Percentiles rank a stretch among this genome's conserved stretches.
phyloP scores from a whole-genome alignment of 2,797 vertebrate genomes.

The Corythornis leucogaster region DNA sequence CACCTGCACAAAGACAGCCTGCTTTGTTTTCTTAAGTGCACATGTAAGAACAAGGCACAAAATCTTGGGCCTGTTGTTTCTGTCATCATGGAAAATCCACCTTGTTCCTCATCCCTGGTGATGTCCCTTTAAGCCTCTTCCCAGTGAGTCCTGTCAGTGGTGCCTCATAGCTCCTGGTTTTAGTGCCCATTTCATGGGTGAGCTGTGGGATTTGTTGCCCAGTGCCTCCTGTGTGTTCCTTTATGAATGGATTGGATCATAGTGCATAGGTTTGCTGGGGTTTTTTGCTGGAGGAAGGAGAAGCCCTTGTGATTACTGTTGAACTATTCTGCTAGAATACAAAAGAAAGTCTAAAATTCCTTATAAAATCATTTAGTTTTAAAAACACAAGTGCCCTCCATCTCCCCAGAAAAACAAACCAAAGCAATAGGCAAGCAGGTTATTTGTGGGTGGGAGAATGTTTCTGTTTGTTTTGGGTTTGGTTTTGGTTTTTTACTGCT shows the following conservation, averaged over 20 bases:
- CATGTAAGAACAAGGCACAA: rapidly evolving
- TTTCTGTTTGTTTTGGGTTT: too few relatives aligned
- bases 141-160: not conserved
- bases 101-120: not conserved
- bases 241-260: not conserved
- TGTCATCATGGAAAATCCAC: not conserved
- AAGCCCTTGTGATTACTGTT: not conserved
- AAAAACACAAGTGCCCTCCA: not conserved
- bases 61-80: not conserved
- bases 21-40: not conserved
- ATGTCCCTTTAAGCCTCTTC: not conserved
- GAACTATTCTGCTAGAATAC: not conserved
- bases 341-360: not conserved
- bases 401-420: too few relatives aligned
- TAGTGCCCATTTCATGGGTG: not conserved
- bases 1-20: not conserved
- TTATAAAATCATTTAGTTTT: not conserved
- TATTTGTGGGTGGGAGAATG: not conserved
- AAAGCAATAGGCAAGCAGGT: not conserved
- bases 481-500: not conserved
- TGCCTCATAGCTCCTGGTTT: not conserved
- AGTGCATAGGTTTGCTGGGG: not conserved
- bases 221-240: not conserved
- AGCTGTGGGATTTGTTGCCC: not conserved
- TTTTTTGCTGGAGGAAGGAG: not conserved